Conservation (phyloP, 2,113 vertebrate species). For the Varanus komodoensis region DNA sequence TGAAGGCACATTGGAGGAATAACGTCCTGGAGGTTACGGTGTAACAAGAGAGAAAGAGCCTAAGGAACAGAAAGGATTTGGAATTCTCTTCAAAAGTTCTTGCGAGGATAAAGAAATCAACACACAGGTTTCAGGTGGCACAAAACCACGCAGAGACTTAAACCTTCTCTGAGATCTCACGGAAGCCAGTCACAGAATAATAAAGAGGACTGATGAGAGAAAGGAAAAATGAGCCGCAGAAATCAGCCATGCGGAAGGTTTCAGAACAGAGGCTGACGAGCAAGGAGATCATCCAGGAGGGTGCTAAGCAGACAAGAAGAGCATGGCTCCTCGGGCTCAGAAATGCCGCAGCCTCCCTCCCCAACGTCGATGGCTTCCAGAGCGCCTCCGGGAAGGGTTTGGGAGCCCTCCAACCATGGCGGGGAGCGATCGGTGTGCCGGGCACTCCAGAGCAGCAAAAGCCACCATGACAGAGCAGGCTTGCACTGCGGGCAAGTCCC, state of each 20-base stretch:
- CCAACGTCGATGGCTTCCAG: too few relatives aligned
- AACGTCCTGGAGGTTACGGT: neutral
- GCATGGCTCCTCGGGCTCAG: neutral
- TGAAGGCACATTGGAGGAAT: neutral
- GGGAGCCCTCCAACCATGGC: neutral
- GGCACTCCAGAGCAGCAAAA: neutral
- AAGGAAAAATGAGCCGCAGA: neutral
- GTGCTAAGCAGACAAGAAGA: neutral
- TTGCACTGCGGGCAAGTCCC: neutral
- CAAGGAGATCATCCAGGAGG: neutral
- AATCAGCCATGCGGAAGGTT: neutral
- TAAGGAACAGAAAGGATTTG: neutral
- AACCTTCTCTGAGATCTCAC: neutral
- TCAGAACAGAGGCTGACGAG: neutral
- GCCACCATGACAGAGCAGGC: neutral
- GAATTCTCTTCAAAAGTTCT: too few relatives aligned
- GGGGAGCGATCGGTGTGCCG: too few relatives aligned
- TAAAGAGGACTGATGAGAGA: neutral
- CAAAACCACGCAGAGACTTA: neutral
- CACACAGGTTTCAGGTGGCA: neutral
- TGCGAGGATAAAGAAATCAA: neutral
- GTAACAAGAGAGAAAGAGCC: neutral
- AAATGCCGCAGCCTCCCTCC: too few relatives aligned
- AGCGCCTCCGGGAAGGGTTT: neutral
- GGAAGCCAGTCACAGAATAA: neutral